These are phyloP conservation scores for Notiomystis cincta DNA, from an alignment of 2,113 vertebrate species.

Conservation along the genomic window DNA sequence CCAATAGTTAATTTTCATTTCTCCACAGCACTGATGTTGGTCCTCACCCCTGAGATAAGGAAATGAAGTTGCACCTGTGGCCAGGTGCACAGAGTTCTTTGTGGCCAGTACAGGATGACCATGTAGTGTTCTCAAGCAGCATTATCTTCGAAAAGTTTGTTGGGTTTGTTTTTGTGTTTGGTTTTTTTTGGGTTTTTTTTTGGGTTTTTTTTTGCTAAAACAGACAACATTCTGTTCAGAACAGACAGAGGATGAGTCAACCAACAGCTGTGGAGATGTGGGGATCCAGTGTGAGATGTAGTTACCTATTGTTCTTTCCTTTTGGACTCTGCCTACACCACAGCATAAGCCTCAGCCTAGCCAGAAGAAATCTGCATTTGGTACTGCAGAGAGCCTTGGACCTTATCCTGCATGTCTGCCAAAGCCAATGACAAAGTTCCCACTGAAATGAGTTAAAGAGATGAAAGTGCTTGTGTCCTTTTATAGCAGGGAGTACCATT, in stretches of 20 bases:
- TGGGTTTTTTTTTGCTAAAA: background rate
- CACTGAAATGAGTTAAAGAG: background rate
- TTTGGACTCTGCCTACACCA: background rate
- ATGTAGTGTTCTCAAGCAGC: background rate
- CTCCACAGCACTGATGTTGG: fast-evolving
- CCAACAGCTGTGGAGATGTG: background rate
- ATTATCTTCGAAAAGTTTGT: background rate
- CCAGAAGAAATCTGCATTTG: background rate
- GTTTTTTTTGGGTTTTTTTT: too few species aligned
- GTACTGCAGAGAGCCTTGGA: background rate
- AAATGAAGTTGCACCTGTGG: background rate
- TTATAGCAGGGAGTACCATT: background rate
- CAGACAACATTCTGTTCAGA: background rate
- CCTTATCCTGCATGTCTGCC: background rate
- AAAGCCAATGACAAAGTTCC: background rate
- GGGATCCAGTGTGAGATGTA: background rate
- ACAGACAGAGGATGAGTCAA: background rate
- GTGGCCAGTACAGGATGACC: background rate
- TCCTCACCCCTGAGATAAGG: background rate
- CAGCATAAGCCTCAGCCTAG: background rate
- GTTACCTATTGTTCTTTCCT: background rate
- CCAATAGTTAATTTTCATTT: background rate
- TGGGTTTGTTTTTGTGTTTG: too few species aligned
- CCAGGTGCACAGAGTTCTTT: background rate
- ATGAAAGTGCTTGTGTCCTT: fast-evolving